Base-by-base conservation (phyloP, 2,113 vertebrate genomes). In the Danionella cerebrum region DNA sequence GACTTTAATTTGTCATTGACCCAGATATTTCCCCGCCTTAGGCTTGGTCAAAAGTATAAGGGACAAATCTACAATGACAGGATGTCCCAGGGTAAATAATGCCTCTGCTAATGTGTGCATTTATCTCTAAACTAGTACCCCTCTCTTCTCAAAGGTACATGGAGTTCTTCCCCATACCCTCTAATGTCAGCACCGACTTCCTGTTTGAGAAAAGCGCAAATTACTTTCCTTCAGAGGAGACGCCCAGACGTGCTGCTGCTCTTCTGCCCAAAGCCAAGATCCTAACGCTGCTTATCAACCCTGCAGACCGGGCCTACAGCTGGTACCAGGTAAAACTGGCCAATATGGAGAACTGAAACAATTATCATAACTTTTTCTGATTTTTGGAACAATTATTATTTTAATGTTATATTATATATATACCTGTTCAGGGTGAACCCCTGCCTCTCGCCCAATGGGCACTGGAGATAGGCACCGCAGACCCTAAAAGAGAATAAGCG, bases 151-250 rank as follows among this genome's bases (percentile, higher is more conserved):
- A 81, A 67, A 98, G 95, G 96, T 98, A 98, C 71, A 98, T 98
- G 96, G 94, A 96, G 79, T 98, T 98, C 78, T 98, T 98, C 67
- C 94, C 94, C 0, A 72, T 91, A 48, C 95, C 95, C 45, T 94
- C 95, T 38, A 98, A 98, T 48, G 78, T 91, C 74, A 96, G 88
- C 67, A 93, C 91, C 0, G 94, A 98, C 82, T 92, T 98, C 78
- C 89, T 98, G 64, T 98, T 97, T 86, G 96, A 98, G 84, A 98
- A 98, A 80, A 98, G 94, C 50, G 93, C 95, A 54, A 95, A 93
- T 84, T 98, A 98, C 80, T 97, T 98, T 79, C 93, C 96, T 27
- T 97, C 94, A 7, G 94, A 98, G 82, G 96, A 96, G 51, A 90
- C 93, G 16, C 94, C 96, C 11, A 91, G 77, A 53, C 87, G 94